phyloP scores from a whole-genome alignment of 2,113 vertebrate species.

The Tachuris rubrigastra region DNA sequence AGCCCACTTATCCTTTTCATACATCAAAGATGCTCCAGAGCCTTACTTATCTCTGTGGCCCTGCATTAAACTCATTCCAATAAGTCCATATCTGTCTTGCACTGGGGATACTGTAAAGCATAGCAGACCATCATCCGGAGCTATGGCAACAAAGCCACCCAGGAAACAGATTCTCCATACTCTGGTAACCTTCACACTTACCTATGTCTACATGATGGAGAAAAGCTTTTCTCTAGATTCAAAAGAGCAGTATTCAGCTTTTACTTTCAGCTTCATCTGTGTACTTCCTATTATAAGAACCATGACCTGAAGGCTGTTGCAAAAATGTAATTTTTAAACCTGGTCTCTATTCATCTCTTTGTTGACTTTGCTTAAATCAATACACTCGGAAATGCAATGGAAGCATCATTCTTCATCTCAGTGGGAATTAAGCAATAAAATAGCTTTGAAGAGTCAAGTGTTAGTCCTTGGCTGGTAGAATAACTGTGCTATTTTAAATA shows the following conservation, averaged over 20 bases:
- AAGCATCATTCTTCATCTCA: background rate
- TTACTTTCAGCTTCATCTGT: background rate
- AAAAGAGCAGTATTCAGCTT: background rate
- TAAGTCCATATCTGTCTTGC: background rate
- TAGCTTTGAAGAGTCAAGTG: background rate
- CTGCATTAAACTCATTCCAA: background rate
- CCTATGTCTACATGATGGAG: background rate
- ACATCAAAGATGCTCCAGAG: background rate
- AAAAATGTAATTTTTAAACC: background rate
- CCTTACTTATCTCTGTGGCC: background rate
- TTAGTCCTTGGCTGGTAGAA: background rate
- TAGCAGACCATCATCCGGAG: background rate
- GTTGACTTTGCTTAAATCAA: background rate
- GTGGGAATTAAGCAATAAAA: background rate
- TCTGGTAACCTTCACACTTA: background rate
- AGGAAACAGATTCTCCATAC: background rate
- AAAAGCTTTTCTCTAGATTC: background rate
- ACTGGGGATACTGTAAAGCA: background rate
- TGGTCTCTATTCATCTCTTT: background rate
- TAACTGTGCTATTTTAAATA: background rate
- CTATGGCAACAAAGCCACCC: background rate
- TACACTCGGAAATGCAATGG: background rate
- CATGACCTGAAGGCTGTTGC: background rate
- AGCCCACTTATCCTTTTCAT: background rate
- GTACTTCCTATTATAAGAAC: background rate